Base-by-base conservation (phyloP, 1,140 invertebrate species). In the Triops longicaudatus region DNA sequence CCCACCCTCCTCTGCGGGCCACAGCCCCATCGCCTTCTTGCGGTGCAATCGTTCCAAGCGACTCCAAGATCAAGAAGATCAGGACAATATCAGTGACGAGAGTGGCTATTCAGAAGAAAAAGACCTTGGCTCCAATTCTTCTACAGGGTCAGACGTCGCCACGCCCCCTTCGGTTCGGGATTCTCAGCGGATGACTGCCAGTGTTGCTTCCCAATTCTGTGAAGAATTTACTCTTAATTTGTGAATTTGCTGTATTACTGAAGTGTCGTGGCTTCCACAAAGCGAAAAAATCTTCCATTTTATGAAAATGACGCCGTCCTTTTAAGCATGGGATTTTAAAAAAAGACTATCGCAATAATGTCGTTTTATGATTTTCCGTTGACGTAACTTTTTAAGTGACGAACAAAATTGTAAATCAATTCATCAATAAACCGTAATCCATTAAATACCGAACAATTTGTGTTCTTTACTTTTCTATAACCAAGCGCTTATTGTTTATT, bases 81-180 rank as follows among this genome's bases (percentile, higher is more conserved):
- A 79, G 1, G 83, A 84, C 75, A 84, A 82, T 79, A 79, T 84
- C 14, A 83, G 82, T 63, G 83, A 84, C 74, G 83, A 84, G 75
- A 83, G 82, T 73, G 83, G 83, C 11, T 84, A 84, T 73, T 82
- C 82, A 10, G 82, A 83, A 77, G 83, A 83, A 26, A 80, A 79
- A 73, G 75, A 79, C n/a, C 50, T 42, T 3, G 27, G 72, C 41
- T 73, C 72, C 9, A 43, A 72, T 22, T 44, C 42, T 22, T 72
- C 76, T 37, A 63, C 44, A 42, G 76, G 22, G 22, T 72, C 63
- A 14, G 72, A 73, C 17, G 26, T 44, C 5, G 41, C 31, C 27
- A 72, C 71, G 26, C 31, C 44, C 26, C 41, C 37, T n/a, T 73
- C 72, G 31, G n/a, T 7, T 43, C 41, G 42, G 41, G 63, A 41